Evolutionary conservation across 2,797 vertebrate species (phyloP).

Genomic region (Erethizon dorsatum): DNA sequence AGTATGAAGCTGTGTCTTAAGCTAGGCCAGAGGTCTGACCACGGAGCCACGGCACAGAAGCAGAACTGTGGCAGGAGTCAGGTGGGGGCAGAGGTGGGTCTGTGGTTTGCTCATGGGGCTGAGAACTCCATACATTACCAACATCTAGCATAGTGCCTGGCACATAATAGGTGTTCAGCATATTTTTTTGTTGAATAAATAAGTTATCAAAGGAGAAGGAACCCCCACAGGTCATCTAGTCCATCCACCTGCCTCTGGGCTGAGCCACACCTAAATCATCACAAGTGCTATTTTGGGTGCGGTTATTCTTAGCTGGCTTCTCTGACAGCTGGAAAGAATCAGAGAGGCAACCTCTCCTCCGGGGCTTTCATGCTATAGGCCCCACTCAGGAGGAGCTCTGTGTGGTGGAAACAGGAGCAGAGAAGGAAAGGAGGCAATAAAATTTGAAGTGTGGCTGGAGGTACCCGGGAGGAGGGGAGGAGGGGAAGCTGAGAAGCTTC

Average conservation of each 20-base stretch:
- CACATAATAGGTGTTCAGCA: constrained; percentile 12
- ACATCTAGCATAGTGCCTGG: not conserved
- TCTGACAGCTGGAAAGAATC: constrained; percentile 84
- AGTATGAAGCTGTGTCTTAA: not conserved
- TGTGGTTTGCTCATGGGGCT: not conserved
- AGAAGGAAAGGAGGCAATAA: constrained; percentile 48
- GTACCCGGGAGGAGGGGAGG: not conserved
- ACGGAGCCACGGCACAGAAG: not conserved
- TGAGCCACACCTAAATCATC: constrained; percentile 80
- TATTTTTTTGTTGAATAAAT: constrained; percentile 24
- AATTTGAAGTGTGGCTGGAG: constrained; percentile 53
- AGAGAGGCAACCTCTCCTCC: constrained; percentile 71
- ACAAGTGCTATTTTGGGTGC: constrained; percentile 80
- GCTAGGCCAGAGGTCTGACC: not conserved
- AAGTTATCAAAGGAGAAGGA: constrained; percentile 24
- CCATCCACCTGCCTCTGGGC: constrained; percentile 81
- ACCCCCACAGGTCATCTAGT: constrained; percentile 51
- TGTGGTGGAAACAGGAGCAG: constrained; percentile 65
- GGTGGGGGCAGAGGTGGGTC: not conserved
- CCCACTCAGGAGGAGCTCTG: constrained; percentile 49
- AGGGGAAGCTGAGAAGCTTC: not conserved
- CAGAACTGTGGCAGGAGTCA: not conserved
- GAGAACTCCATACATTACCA: not conserved
- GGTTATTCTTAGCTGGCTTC: constrained; percentile 84
- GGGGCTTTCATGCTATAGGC: constrained; percentile 64